phyloP scores from a whole-genome alignment of 2,797 vertebrate species.

The Arrhamphus sclerolepis region DNA sequence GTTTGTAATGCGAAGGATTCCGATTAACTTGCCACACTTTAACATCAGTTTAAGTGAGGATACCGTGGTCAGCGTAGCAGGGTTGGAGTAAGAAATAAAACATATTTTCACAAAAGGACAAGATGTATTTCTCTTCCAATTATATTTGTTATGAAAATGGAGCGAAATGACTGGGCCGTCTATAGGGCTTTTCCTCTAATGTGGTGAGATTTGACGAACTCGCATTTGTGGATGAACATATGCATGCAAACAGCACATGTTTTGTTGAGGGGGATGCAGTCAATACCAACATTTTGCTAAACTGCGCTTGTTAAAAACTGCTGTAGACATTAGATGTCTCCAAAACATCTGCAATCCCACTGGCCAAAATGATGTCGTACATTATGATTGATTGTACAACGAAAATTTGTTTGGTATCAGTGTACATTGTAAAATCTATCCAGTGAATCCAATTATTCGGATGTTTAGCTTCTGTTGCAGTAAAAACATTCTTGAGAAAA shows the following conservation, averaged over 20 bases:
- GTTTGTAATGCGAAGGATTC: conserved; percentile 60
- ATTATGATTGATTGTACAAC: neutral
- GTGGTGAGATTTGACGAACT: conserved; percentile 47
- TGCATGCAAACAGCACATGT: conserved; percentile 17
- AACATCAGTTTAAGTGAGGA: conserved; percentile 73
- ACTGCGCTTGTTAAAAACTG: conserved; percentile 22
- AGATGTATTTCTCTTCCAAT: conserved; percentile 68
- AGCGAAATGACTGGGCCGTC: conserved; percentile 44
- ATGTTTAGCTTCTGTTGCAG: neutral
- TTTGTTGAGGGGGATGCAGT: conserved; percentile 27
- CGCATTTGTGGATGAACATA: conserved; percentile 8
- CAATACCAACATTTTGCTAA: conserved; percentile 40
- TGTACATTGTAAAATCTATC: too few relatives aligned
- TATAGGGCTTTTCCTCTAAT: conserved; percentile 40
- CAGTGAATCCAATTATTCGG: neutral
- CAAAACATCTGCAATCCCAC: conserved; percentile 3
- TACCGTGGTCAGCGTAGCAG: conserved; percentile 22
- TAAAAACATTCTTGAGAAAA: neutral
- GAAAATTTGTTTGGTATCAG: too few relatives aligned
- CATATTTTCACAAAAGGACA: conserved; percentile 50
- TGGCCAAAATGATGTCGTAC: neutral
- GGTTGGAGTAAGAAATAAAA: conserved; percentile 38
- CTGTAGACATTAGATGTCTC: neutral
- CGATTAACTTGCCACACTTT: conserved; percentile 76
- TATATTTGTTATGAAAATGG: conserved; percentile 57